Conservation (phyloP, 2,113 vertebrate genomes). For the human region GRCh38 chr2:161331501-161332000, state of each 20-base stretch:
- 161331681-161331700: not conserved
- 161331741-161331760: not conserved
- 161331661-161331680: not conserved
- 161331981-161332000: not conserved
- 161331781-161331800: not conserved
- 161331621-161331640: slow-evolving; percentile 28
- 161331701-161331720: slow-evolving; percentile 20
- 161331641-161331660: not conserved
- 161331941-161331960: slow-evolving; percentile 33
- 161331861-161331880: not conserved
- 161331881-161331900: slow-evolving; percentile 29
- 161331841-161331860: not conserved
- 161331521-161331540: no score
- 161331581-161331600: not conserved
- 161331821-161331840: slow-evolving; percentile 14
- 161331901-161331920: not conserved
- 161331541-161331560: not conserved
- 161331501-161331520: no score
- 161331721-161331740: not conserved
- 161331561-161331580: slow-evolving; percentile 28
- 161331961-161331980: slow-evolving; percentile 29
- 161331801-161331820: not conserved
- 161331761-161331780: not conserved
- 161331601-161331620: not conserved
- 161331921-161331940: slow-evolving; percentile 10